These are phyloP conservation scores for Chitala chitala DNA, from an alignment of 2,113 vertebrate genomes.

Conservation along the genomic window DNA sequence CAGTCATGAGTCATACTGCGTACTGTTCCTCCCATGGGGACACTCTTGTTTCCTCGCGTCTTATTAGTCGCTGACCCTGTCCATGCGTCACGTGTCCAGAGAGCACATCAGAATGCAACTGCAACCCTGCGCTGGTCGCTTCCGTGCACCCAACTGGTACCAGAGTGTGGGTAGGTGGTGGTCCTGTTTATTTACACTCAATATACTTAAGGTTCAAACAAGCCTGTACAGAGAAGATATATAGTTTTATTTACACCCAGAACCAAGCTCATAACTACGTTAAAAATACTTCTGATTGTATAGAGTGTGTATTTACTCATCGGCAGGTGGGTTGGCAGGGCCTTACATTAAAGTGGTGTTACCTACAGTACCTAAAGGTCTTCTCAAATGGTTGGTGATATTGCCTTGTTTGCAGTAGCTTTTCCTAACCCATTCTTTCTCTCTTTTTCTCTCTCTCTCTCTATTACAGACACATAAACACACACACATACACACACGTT, in stretches of 20 bases:
- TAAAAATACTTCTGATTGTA: conserved; percentile 4
- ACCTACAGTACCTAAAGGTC: neutral
- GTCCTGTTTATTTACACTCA: conserved; percentile 1
- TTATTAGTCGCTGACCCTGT: conserved; percentile 4
- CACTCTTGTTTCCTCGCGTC: conserved; percentile 10
- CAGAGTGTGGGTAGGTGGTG: neutral
- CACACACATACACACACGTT: too few relatives aligned
- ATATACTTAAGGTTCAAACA: neutral
- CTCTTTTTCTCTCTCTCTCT: too few relatives aligned
- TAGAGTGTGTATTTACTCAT: neutral
- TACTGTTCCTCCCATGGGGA: conserved; percentile 3
- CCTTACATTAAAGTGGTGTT: neutral
- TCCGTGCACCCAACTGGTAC: neutral
- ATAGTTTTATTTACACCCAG: neutral
- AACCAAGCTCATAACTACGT: neutral
- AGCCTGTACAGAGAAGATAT: too few relatives aligned
- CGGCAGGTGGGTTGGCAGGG: neutral
- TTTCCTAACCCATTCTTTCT: neutral
- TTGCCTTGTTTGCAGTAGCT: neutral
- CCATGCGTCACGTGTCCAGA: neutral
- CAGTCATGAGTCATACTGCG: conserved; percentile 44
- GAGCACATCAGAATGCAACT: neutral
- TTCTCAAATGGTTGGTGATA: too few relatives aligned
- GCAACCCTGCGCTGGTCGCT: neutral
- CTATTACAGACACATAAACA: too few relatives aligned